Conservation (phyloP, 2,797 vertebrate species). For the Botia kubotai region DNA sequence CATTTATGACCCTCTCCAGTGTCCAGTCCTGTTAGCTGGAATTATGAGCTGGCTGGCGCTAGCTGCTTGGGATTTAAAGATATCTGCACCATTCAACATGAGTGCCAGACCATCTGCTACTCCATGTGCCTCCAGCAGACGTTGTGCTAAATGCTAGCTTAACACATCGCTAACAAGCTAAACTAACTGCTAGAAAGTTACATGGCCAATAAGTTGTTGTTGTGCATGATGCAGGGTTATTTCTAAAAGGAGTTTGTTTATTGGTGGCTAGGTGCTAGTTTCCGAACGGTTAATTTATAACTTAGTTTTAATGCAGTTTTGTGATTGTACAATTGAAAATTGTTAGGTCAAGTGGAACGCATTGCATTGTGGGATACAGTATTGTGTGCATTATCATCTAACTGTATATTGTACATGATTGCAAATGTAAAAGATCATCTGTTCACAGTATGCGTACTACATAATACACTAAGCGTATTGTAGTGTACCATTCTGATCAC, state of each 20-base stretch:
- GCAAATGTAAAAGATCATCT: background rate
- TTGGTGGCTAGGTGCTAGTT: background rate
- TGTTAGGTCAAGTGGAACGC: background rate
- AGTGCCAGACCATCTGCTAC: constrained; percentile 25
- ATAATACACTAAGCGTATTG: background rate
- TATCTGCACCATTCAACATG: constrained; percentile 14
- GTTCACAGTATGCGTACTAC: background rate
- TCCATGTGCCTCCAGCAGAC: constrained; percentile 34
- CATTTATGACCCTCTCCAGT: background rate
- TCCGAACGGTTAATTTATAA: background rate
- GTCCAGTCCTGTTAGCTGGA: background rate
- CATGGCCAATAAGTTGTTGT: background rate
- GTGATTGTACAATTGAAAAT: background rate
- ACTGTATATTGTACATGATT: too few relatives aligned
- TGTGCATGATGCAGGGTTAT: background rate
- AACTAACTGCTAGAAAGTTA: constrained; percentile 3
- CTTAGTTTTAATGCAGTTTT: background rate
- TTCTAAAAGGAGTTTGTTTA: background rate
- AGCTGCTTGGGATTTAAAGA: constrained; percentile 14
- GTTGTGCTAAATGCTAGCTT: constrained; percentile 5
- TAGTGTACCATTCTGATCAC: background rate
- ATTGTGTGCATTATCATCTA: background rate
- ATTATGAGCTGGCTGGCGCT: constrained; percentile 21
- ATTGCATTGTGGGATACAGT: background rate
- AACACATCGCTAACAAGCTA: background rate